Evolutionary conservation across 2,888 invertebrate species (phyloP).

Genomic region (Mimachlamys varia): DNA sequence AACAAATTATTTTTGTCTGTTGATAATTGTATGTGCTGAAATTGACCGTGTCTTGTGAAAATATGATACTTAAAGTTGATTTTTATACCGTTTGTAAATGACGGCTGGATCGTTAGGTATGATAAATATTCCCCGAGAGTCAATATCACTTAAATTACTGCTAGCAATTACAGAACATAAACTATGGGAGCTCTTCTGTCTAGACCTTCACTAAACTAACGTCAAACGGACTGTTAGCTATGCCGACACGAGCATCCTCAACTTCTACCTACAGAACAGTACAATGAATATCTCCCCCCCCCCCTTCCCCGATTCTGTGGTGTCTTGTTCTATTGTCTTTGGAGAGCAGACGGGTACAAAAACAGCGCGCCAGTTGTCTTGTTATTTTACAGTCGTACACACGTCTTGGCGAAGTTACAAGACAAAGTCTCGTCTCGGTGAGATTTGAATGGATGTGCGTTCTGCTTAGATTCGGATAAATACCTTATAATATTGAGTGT

Average conservation of each 20-base stretch:
- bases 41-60: not conserved
- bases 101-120: not conserved
- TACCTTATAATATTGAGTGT: too few species aligned
- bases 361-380: not conserved
- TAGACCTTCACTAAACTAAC: slow-evolving; percentile 25
- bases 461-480: not conserved
- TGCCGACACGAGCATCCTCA: not conserved
- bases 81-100: not conserved
- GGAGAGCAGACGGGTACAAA: not conserved
- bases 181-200: slow-evolving; percentile 8
- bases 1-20: not conserved
- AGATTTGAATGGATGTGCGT: not conserved
- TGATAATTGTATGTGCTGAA: not conserved
- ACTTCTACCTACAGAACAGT: not conserved
- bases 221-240: not conserved
- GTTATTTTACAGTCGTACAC: not conserved
- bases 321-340: slow-evolving; percentile 24
- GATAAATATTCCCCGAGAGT: not conserved
- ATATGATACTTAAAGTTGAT: not conserved
- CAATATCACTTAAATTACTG: not conserved
- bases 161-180: not conserved
- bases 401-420: not conserved
- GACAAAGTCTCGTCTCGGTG: not conserved
- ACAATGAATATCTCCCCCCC: not conserved
- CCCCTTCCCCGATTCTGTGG: not conserved